These are phyloP conservation scores for Prietella phreatophila DNA, from an alignment of 2,113 vertebrate genomes.

Conservation along the genomic window DNA sequence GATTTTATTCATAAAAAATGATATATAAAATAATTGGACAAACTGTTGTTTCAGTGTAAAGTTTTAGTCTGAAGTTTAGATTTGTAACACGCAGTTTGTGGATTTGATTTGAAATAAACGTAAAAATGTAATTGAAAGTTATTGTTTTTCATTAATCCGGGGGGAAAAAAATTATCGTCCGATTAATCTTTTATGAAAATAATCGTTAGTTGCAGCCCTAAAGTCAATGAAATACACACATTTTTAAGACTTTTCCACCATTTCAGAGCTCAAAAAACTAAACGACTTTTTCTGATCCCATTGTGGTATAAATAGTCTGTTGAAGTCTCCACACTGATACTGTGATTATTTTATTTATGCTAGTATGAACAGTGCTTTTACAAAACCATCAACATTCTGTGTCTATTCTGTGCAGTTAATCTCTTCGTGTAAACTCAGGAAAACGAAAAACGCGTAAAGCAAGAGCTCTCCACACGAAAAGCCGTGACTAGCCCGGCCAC, in stretches of 20 bases:
- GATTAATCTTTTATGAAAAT: too few relatives aligned
- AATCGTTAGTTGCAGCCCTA: too few relatives aligned
- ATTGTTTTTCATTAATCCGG: too few relatives aligned
- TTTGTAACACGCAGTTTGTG: too few relatives aligned
- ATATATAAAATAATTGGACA: too few relatives aligned
- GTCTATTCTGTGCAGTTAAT: not conserved
- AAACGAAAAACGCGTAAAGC: not conserved
- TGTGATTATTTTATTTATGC: not conserved
- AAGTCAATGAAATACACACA: too few relatives aligned
- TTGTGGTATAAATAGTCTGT: not conserved
- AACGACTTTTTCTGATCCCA: not conserved
- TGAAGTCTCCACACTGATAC: not conserved
- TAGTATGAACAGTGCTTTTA: not conserved
- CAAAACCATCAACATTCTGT: not conserved
- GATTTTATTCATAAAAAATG: too few relatives aligned
- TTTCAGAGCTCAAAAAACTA: not conserved
- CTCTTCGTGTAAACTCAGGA: not conserved
- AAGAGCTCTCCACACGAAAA: not conserved
- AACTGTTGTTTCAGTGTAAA: too few relatives aligned
- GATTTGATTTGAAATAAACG: too few relatives aligned
- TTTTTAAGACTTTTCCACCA: not conserved
- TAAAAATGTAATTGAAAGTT: too few relatives aligned
- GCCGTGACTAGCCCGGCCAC: not conserved
- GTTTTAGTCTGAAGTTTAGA: too few relatives aligned
- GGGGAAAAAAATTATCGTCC: too few relatives aligned